Evolutionary conservation across 1,140 invertebrate species (phyloP).

Genomic region (Melitaea cinxia): DNA sequence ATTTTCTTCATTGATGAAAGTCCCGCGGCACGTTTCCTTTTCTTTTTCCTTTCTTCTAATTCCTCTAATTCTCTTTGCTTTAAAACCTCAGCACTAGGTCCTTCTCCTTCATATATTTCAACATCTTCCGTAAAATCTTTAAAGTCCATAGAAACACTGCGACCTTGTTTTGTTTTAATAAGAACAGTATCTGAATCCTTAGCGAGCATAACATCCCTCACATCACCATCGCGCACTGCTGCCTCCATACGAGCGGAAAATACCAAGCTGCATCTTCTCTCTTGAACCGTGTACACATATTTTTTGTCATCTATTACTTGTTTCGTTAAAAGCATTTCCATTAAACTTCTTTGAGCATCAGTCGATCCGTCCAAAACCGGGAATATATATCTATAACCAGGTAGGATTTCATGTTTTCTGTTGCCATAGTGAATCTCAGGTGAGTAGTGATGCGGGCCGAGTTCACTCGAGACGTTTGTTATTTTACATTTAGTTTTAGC

Average conservation of each 20-base stretch:
- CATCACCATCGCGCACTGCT: conserved; percentile 88
- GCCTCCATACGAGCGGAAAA: conserved; percentile 88
- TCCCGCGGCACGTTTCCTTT: conserved; percentile 81
- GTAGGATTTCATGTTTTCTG: conserved; percentile 84
- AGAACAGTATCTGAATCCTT: conserved; percentile 88
- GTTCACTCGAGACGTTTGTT: conserved; percentile 83
- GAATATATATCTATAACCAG: conserved; percentile 88
- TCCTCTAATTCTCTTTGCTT: conserved; percentile 84
- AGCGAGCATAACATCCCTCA: conserved; percentile 88
- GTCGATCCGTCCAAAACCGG: conserved; percentile 85
- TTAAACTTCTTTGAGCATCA: conserved; percentile 84
- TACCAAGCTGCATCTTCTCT: conserved; percentile 88
- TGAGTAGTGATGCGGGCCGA: conserved; percentile 83
- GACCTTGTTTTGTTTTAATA: conserved; percentile 87
- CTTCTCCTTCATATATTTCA: conserved; percentile 85
- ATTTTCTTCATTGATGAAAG: conserved; percentile 86
- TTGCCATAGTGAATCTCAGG: conserved; percentile 84
- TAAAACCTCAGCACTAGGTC: conserved; percentile 84
- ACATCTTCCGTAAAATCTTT: conserved; percentile 83
- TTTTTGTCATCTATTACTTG: conserved; percentile 82
- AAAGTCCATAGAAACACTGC: conserved; percentile 87
- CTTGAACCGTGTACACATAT: conserved; percentile 89
- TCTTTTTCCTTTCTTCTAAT: conserved; percentile 84
- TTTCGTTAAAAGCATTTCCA: conserved; percentile 84
- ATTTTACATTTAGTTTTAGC: conserved; percentile 85